Conservation (phyloP, 2,797 vertebrate genomes). For the Bradypodion pumilum region DNA sequence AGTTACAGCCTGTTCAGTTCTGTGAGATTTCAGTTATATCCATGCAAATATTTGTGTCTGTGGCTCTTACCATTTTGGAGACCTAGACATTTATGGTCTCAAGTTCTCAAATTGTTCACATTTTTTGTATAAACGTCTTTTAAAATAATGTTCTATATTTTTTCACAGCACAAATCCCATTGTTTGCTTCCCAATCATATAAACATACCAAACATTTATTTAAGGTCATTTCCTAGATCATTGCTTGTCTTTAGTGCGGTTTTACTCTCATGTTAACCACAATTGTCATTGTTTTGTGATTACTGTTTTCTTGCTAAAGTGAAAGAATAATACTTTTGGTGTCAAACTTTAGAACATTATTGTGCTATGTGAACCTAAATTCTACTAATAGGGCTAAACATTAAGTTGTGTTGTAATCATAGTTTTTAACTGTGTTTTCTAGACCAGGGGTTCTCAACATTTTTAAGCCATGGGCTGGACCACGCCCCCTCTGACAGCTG, state of each 20-base stretch:
- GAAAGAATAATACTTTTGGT: slow-evolving; percentile 37
- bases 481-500: no score
- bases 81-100: background rate
- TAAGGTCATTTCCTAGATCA: slow-evolving; percentile 53
- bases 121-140: slow-evolving; percentile 31
- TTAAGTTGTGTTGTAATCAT: background rate
- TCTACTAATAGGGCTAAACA: background rate
- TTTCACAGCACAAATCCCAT: slow-evolving; percentile 39
- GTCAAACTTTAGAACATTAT: slow-evolving; percentile 43
- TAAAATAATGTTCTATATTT: slow-evolving; percentile 46
- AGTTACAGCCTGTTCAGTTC: no score
- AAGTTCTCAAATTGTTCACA: slow-evolving; percentile 5
- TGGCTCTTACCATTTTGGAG: no score
- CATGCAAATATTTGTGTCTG: no score
- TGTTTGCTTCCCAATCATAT: slow-evolving; percentile 48
- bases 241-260: slow-evolving; percentile 51
- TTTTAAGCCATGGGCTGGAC: no score
- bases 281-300: background rate
- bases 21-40: no score
- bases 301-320: slow-evolving; percentile 1
- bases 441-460: no score
- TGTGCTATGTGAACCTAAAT: slow-evolving; percentile 41
- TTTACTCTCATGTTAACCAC: slow-evolving; percentile 43
- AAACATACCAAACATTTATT: slow-evolving; percentile 51
- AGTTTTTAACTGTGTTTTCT: background rate